Percentiles rank a stretch among this genome's conserved stretches.
These are phyloP conservation scores for Altica lythri DNA, from an alignment of 2,888 invertebrate species.

Conservation along the genomic window DNA sequence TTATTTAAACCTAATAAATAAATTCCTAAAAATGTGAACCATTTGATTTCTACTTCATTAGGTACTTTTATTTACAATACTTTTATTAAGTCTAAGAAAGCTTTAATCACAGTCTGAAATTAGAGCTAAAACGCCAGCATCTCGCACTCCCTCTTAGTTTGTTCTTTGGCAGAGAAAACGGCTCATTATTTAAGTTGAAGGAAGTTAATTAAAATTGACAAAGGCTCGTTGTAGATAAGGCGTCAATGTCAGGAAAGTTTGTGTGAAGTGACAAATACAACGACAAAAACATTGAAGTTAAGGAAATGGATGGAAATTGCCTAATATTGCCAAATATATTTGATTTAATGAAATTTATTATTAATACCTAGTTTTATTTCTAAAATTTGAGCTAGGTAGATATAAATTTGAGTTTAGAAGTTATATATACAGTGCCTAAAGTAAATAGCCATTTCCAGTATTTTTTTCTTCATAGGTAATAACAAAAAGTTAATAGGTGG, in stretches of 20 bases:
- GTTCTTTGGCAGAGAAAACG: constrained; percentile 24
- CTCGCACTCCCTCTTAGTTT: constrained; percentile 4
- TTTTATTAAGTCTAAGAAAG: constrained; percentile 1
- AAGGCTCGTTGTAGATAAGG: constrained; percentile 29
- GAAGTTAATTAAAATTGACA: constrained; percentile 35
- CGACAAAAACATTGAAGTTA: constrained; percentile 24
- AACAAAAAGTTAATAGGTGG: too few relatives aligned
- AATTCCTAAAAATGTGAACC: too few relatives aligned
- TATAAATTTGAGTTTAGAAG: too few relatives aligned
- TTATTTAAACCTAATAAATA: too few relatives aligned
- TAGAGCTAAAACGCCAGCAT: not conserved
- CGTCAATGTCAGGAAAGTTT: constrained; percentile 27
- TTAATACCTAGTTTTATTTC: too few relatives aligned
- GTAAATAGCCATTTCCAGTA: too few relatives aligned
- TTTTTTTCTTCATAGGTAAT: too few relatives aligned
- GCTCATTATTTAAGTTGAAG: constrained; percentile 28
- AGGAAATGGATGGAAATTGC: constrained; percentile 20
- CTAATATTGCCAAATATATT: too few relatives aligned
- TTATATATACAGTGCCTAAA: too few relatives aligned
- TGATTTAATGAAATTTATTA: too few relatives aligned
- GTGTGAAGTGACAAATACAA: constrained; percentile 31
- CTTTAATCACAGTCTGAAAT: constrained; percentile 1
- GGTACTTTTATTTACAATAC: not conserved
- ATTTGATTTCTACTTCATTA: not conserved
- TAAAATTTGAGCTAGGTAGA: too few relatives aligned